Evolutionary conservation across 2,113 vertebrate genomes (phyloP).

Genomic region (Hystrix cristata): DNA sequence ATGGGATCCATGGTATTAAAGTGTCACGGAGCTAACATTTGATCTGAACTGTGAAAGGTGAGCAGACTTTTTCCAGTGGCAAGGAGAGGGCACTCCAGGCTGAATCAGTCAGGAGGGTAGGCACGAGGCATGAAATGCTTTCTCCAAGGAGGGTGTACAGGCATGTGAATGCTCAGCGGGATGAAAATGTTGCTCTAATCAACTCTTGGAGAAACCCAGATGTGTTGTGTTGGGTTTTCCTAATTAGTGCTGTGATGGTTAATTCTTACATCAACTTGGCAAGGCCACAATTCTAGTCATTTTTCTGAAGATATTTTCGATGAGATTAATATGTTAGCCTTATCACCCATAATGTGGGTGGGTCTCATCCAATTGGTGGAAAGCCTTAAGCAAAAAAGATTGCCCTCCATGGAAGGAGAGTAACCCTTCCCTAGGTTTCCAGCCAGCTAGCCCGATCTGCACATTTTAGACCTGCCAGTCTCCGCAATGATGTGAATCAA

Average conservation of each 20-base stretch:
- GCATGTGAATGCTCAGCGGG: rapidly evolving
- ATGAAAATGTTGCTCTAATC: not conserved
- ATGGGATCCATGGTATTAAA: not conserved
- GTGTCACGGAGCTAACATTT: constrained; percentile 10
- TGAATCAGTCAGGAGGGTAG: too few species aligned
- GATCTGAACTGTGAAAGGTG: constrained; percentile 67
- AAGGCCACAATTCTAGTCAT: not conserved
- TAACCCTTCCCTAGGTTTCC: not conserved
- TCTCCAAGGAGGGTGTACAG: not conserved
- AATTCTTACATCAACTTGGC: not conserved
- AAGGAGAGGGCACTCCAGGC: not conserved
- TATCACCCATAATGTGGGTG: not conserved
- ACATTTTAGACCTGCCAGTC: not conserved
- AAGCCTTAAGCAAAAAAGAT: not conserved
- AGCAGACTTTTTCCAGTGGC: constrained; percentile 54
- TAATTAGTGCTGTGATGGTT: not conserved
- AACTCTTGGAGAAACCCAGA: not conserved
- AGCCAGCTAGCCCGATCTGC: not conserved
- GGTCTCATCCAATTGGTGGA: not conserved
- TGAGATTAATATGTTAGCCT: not conserved
- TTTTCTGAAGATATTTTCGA: not conserved
- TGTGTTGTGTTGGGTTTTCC: not conserved
- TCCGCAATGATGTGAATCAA: not conserved
- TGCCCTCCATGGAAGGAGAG: not conserved
- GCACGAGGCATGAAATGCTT: not conserved